phyloP scores from a whole-genome alignment of 2,888 invertebrate genomes.

The Allygus modestus region DNA sequence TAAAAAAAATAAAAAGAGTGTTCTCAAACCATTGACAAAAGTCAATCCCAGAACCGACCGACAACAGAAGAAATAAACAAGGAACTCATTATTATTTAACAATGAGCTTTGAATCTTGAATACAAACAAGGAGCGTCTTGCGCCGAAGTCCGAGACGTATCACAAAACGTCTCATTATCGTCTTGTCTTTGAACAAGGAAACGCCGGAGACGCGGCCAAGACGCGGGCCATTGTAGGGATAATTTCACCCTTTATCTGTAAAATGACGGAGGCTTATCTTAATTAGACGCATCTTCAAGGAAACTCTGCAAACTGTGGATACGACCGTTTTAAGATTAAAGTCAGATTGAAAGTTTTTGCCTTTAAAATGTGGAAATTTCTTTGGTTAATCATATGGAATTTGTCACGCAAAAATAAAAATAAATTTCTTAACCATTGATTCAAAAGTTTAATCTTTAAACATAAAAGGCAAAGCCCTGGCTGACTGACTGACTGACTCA shows the following conservation, averaged over 20 bases:
- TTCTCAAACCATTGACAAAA: constrained; percentile 1
- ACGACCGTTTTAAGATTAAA: background rate
- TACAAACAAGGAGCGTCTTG: background rate
- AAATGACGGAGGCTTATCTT: background rate
- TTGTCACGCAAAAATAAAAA: too few relatives aligned
- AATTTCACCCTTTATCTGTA: constrained; percentile 30
- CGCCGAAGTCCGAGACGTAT: background rate
- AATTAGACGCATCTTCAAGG: background rate
- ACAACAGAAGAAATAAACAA: background rate
- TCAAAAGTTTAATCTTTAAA: too few relatives aligned
- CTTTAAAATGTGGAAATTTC: too few relatives aligned
- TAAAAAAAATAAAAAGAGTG: too few relatives aligned
- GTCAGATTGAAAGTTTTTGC: background rate
- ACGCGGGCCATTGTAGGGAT: background rate
- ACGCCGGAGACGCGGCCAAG: background rate
- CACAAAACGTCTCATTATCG: constrained; percentile 4
- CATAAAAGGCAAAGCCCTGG: too few relatives aligned
- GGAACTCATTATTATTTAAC: constrained; percentile 30
- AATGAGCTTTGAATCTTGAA: constrained; percentile 28
- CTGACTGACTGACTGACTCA: too few relatives aligned
- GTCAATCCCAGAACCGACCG: background rate
- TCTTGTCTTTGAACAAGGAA: constrained; percentile 5
- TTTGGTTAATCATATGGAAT: too few relatives aligned
- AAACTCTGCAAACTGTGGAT: background rate
- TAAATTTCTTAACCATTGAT: too few relatives aligned